Conservation (phyloP, 2,888 invertebrate genomes). For the Eupithecia insigniata region DNA sequence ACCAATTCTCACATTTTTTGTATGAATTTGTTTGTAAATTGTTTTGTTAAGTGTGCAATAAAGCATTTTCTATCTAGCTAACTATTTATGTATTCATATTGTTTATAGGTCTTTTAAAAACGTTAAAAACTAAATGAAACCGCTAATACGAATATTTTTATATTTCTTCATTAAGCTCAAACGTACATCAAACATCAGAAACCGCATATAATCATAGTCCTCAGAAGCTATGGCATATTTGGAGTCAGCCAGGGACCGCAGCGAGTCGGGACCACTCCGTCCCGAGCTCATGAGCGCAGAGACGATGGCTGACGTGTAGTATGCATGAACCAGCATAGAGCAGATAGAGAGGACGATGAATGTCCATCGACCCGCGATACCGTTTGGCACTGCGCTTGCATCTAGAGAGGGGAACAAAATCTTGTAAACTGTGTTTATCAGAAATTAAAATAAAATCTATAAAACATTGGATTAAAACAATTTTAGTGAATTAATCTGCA, state of each 20-base stretch:
- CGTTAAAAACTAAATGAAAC: too few relatives aligned
- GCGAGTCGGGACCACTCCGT: conserved; percentile 60
- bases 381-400: conserved; percentile 69
- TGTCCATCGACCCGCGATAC: conserved; percentile 67
- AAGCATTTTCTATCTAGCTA: too few relatives aligned
- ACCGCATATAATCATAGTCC: conserved; percentile 67
- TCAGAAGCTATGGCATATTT: conserved; percentile 70
- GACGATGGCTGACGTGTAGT: conserved; percentile 76
- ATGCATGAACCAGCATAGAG: conserved; percentile 74
- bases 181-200: conserved; percentile 68
- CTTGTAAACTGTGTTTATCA: background rate
- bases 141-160: too few relatives aligned
- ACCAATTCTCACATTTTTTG: too few relatives aligned
- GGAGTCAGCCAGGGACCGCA: conserved; percentile 67
- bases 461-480: background rate
- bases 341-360: conserved; percentile 69
- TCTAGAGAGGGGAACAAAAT: conserved; percentile 51
- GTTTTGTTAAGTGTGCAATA: too few relatives aligned
- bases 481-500: background rate
- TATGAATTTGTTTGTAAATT: too few relatives aligned
- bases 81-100: too few relatives aligned
- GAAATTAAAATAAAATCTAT: too few relatives aligned
- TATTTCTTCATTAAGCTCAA: background rate
- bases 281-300: conserved; percentile 73
- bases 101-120: too few relatives aligned